These are phyloP conservation scores for Gandaritis pyraliata DNA, from an alignment of 2,888 invertebrate genomes.

Conservation along the genomic window DNA sequence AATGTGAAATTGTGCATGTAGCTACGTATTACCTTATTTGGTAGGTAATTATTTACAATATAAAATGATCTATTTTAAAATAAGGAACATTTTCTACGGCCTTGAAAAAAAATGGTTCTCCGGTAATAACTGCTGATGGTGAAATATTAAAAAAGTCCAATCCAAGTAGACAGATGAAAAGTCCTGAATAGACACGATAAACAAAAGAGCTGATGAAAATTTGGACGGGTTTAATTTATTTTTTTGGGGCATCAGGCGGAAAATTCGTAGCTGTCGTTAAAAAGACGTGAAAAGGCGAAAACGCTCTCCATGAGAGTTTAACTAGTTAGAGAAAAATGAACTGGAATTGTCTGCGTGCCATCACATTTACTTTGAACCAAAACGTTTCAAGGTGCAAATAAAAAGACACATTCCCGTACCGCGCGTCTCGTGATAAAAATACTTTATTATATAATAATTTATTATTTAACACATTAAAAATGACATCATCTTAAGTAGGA, in stretches of 20 bases:
- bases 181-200: constrained; percentile 33
- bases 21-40: too few species aligned
- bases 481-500: too few species aligned
- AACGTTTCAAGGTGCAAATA: constrained; percentile 1
- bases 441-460: too few species aligned
- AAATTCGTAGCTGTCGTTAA: constrained; percentile 42
- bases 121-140: constrained; percentile 26
- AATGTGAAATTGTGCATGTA: constrained; percentile 1
- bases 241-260: constrained; percentile 39
- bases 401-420: not conserved
- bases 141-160: constrained; percentile 31
- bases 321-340: constrained; percentile 34
- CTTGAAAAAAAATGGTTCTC: constrained; percentile 9
- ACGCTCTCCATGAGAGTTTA: constrained; percentile 31
- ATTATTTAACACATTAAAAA: too few species aligned
- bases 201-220: constrained; percentile 41
- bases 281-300: constrained; percentile 41
- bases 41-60: too few species aligned
- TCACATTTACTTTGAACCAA: constrained; percentile 11
- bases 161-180: constrained; percentile 33
- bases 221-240: constrained; percentile 42
- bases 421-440: too few species aligned
- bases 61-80: too few species aligned
- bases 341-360: constrained; percentile 30
- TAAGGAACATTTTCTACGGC: too few species aligned